Percentiles rank a stretch among this genome's conserved stretches.
phyloP scores from a whole-genome alignment of 35 echinoderm and acorn worm genomes.

The Lytechinus pictus region DNA sequence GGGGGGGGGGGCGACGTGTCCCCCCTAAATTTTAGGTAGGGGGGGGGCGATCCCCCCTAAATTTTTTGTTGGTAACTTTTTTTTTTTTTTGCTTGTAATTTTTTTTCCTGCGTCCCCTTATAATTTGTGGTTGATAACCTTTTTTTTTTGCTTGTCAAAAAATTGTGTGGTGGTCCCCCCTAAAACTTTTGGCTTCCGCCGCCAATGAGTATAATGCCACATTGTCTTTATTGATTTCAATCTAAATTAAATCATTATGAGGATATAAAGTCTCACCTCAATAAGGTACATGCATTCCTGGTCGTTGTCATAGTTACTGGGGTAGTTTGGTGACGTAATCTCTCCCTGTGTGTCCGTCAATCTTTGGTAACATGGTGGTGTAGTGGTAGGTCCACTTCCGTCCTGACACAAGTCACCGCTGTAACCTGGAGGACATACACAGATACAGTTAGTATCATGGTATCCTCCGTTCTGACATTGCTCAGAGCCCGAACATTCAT shows the following conservation, averaged over 20 bases:
- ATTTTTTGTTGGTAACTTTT: no score
- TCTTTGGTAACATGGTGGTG: constrained; percentile 16
- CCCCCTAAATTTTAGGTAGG: no score
- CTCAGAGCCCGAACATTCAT: not conserved
- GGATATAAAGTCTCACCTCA: constrained; percentile 51
- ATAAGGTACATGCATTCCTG: constrained; percentile 54
- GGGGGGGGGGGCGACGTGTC: no score
- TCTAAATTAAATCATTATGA: not conserved
- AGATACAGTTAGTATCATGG: constrained; percentile 50
- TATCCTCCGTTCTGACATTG: constrained; percentile 73
- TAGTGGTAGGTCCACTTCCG: not conserved
- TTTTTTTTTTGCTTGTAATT: no score
- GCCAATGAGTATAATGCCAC: no score
- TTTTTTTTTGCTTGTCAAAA: no score
- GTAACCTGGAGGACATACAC: constrained; percentile 57
- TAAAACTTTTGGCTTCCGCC: no score
- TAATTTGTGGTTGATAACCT: no score
- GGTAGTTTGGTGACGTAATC: constrained; percentile 68
- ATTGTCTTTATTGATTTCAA: not conserved
- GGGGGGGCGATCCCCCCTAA: no score
- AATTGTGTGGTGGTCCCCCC: no score
- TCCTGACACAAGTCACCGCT: constrained; percentile 52
- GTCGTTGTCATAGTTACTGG: constrained; percentile 64
- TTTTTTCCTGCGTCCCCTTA: no score
- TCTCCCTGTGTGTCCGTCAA: constrained; percentile 55